Base-by-base conservation (phyloP, 1,140 invertebrate species). In the Neelides sp. region DNA sequence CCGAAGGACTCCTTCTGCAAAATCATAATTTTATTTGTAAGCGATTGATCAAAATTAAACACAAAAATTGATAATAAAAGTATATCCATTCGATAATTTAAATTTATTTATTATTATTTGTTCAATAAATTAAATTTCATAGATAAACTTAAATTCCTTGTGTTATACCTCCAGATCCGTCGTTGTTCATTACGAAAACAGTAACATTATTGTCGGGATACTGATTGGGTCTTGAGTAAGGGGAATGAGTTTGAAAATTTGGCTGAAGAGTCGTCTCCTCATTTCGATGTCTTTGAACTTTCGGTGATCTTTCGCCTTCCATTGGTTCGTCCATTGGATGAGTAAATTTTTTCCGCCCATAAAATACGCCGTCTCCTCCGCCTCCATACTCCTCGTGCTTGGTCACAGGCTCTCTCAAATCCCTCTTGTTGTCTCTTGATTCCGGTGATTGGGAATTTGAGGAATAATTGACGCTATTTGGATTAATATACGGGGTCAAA, bases 111-210 rank as follows among this genome's bases (percentile, higher is more conserved):
- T n/a, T n/a, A n/a, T n/a, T n/a, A n/a, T n/a, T n/a, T n/a, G n/a
- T n/a, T n/a, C n/a, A n/a, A n/a, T n/a, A n/a, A n/a, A n/a, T n/a
- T n/a, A n/a, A n/a, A n/a, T n/a, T n/a, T n/a, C n/a, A n/a, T n/a
- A n/a, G n/a, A n/a, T n/a, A n/a, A n/a, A n/a, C n/a, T n/a, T n/a
- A n/a, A n/a, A n/a, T n/a, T n/a, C n/a, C n/a, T n/a, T n/a, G n/a
- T n/a, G n/a, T 8, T 4, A 28, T 26, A 48, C 46, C 45, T 48
- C 53, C 53, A 28, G 35, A 47, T 39, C 40, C 47, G 22, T 32
- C 7, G 30, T 58, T 51, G 40, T 59, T 55, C 40, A 59, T 44
- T 13, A 59, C 58, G 45, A 36, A 59, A 15, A 59, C 58, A 10
- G 58, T 59, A 24, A 59, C 53, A 43, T 59, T 56, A 13, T 32